Conservation (phyloP, 2,113 vertebrate genomes). For the Zapus hudsonius region DNA sequence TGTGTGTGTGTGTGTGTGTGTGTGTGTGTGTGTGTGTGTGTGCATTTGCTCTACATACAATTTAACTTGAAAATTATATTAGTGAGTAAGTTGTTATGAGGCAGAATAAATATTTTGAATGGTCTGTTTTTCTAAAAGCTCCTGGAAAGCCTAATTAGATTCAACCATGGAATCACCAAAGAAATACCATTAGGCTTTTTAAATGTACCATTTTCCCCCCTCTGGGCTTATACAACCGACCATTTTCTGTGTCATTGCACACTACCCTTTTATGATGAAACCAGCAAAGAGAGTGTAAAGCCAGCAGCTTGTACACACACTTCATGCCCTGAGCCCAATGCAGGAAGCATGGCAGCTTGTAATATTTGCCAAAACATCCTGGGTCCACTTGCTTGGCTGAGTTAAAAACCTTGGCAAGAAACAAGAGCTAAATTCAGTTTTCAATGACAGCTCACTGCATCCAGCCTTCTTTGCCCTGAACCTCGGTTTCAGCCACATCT, state of each 20-base stretch:
- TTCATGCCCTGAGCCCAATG: constrained; percentile 66
- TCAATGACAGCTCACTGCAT: constrained; percentile 58
- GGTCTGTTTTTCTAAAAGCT: constrained; percentile 42
- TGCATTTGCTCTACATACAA: not conserved
- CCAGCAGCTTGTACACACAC: constrained; percentile 76
- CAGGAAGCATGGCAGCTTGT: constrained; percentile 68
- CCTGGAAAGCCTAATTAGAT: constrained; percentile 70
- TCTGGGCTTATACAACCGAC: constrained; percentile 64
- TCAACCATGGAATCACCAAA: constrained; percentile 73
- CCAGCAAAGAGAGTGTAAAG: constrained; percentile 79
- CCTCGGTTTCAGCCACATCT: not conserved
- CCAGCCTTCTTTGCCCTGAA: not conserved
- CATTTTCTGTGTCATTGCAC: constrained; percentile 80
- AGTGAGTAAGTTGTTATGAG: not conserved
- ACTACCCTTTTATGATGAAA: constrained; percentile 74
- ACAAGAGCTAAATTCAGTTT: constrained; percentile 63
- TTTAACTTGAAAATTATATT: constrained; percentile 47
- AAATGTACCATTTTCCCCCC: constrained; percentile 76
- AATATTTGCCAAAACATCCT: constrained; percentile 81
- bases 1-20: not conserved
- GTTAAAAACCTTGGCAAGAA: constrained; percentile 77
- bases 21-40: not conserved
- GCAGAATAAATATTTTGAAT: constrained; percentile 8
- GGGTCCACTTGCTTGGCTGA: constrained; percentile 74
- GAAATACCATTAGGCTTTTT: constrained; percentile 80